Percentiles rank a stretch among this genome's conserved stretches.
Evolutionary conservation across 2,888 invertebrate genomes (phyloP).

Genomic region (Pomacea canaliculata): DNA sequence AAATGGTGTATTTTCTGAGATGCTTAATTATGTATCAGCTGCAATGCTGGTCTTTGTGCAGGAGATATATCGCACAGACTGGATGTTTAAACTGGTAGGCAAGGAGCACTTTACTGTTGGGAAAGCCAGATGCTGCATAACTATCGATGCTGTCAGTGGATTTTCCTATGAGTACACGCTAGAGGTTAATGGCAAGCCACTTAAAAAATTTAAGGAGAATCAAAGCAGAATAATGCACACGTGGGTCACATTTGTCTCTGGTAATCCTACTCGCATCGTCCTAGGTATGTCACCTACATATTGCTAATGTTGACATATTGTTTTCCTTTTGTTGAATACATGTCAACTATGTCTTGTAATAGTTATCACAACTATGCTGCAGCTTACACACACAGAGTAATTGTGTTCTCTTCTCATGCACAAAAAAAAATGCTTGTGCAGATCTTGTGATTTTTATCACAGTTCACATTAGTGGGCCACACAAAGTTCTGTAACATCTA

Average conservation of each 20-base stretch:
- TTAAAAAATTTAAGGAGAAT: constrained; percentile 84
- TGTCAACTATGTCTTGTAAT: too few species aligned
- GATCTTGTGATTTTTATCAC: too few species aligned
- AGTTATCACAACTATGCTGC: too few species aligned
- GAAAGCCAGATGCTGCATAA: constrained; percentile 72
- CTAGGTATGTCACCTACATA: constrained; percentile 74
- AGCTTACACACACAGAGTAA: too few species aligned
- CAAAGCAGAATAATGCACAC: constrained; percentile 82
- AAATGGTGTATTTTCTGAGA: too few species aligned
- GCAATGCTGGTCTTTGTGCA: constrained; percentile 58
- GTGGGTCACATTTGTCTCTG: constrained; percentile 77
- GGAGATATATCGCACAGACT: constrained; percentile 83
- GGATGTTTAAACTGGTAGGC: constrained; percentile 94
- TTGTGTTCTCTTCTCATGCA: too few species aligned
- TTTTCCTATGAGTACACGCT: constrained; percentile 87
- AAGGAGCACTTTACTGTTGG: constrained; percentile 83
- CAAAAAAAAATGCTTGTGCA: too few species aligned
- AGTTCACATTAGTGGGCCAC: too few species aligned
- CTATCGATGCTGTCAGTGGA: constrained; percentile 76
- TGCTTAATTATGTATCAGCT: too few species aligned
- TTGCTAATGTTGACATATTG: neutral
- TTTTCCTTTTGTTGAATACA: neutral
- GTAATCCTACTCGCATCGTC: constrained; percentile 75
- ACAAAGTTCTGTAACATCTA: too few species aligned
- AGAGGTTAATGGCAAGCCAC: constrained; percentile 84